A percentile compares a stretch with the other conserved stretches of the same genome.
Conservation (phyloP, 1,140 invertebrate genomes). For the Anoplolepis gracilipes region DNA sequence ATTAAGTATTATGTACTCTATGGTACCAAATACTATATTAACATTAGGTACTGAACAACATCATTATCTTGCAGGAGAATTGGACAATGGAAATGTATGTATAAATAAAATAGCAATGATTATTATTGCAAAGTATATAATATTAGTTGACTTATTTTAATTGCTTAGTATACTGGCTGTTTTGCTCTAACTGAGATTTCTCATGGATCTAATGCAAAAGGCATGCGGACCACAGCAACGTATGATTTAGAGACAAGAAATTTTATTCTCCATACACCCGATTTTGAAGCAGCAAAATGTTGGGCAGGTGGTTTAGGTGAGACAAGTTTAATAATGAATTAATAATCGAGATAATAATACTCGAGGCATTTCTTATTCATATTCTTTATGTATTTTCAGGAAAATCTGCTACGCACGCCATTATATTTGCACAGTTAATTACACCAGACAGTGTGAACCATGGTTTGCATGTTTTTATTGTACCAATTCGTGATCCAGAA, state of each 20-base stretch:
- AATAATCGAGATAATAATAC: background rate
- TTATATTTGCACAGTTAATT: conserved; percentile 95
- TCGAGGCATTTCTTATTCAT: conserved; percentile 1
- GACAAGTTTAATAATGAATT: background rate
- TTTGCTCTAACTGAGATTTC: conserved; percentile 97
- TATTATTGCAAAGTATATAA: conserved; percentile 6
- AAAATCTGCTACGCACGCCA: conserved; percentile 94
- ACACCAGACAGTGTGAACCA: conserved; percentile 92
- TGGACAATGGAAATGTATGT: conserved; percentile 89
- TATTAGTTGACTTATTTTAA: background rate
- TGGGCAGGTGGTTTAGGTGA: conserved; percentile 96
- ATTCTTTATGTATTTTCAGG: conserved; percentile 80
- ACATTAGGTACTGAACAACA: conserved; percentile 93
- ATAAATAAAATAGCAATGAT: background rate
- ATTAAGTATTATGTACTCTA: conserved; percentile 88
- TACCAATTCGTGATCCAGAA: conserved; percentile 92
- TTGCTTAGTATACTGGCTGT: conserved; percentile 89
- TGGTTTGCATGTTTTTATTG: conserved; percentile 94
- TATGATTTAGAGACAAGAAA: conserved; percentile 92
- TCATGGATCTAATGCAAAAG: conserved; percentile 97
- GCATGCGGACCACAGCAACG: conserved; percentile 95
- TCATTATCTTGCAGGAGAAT: conserved; percentile 89
- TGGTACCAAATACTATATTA: conserved; percentile 90
- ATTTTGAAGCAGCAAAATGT: conserved; percentile 97
- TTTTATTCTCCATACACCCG: conserved; percentile 96